A percentile compares a stretch with the other conserved stretches of the same genome.
Conservation (phyloP, 2,113 vertebrate species). For the Strigops habroptila region DNA sequence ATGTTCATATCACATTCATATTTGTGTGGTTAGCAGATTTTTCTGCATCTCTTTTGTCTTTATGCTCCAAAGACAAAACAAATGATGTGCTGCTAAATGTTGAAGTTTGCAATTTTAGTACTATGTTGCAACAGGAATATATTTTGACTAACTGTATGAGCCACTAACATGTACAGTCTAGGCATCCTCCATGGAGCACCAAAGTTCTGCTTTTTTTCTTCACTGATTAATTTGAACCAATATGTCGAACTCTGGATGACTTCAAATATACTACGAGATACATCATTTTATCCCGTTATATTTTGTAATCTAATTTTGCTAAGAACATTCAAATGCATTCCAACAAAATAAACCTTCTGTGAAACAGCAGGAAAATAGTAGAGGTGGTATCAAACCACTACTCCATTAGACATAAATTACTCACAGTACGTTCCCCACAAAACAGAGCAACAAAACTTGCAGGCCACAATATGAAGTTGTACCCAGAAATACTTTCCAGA, state of each 20-base stretch:
- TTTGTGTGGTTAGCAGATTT: conserved; percentile 27
- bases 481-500: conserved; percentile 60
- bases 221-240: neutral
- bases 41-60: conserved; percentile 10
- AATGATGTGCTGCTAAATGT: neutral
- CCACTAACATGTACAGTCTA: neutral
- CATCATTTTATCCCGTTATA: conserved; percentile 32
- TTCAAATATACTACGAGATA: neutral
- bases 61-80: conserved; percentile 54
- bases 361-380: conserved; percentile 47
- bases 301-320: conserved; percentile 28
- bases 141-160: conserved; percentile 45
- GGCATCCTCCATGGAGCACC: neutral
- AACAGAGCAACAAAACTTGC: conserved; percentile 28
- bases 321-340: neutral
- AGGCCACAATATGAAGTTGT: neutral
- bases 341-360: neutral
- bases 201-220: neutral
- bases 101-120: conserved; percentile 10
- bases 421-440: conserved; percentile 24
- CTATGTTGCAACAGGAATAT: neutral
- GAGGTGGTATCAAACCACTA: conserved; percentile 30
- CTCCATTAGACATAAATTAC: conserved; percentile 8
- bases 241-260: neutral
- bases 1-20: conserved; percentile 3